These are phyloP conservation scores for Galerucella calmariensis DNA, from an alignment of 2,888 invertebrate genomes.

Conservation along the genomic window DNA sequence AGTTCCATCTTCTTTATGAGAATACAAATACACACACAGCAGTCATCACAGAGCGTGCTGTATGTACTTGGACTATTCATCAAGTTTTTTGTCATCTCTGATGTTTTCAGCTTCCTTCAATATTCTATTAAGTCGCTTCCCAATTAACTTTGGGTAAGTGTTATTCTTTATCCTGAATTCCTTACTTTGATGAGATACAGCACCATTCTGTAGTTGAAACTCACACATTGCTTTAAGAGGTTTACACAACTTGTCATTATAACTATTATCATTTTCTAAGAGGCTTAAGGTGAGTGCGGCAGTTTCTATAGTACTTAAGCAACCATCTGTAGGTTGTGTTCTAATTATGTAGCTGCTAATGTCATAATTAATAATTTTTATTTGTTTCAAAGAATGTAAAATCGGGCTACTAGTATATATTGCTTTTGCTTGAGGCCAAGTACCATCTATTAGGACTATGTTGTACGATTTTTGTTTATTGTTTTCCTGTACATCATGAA, in stretches of 20 bases:
- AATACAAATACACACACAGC: too few relatives aligned
- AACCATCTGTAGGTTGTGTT: slow-evolving; percentile 92
- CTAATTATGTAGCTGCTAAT: slow-evolving; percentile 91
- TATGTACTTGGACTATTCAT: not conserved
- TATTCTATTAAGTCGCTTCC: slow-evolving; percentile 77
- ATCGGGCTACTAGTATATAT: slow-evolving; percentile 86
- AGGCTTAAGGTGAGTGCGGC: slow-evolving; percentile 83
- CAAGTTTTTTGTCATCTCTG: slow-evolving; percentile 3
- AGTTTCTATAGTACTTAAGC: slow-evolving; percentile 90
- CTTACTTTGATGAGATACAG: slow-evolving; percentile 93
- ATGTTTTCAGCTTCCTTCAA: slow-evolving; percentile 60
- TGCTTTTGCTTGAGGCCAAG: slow-evolving; percentile 95
- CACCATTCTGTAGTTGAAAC: slow-evolving; percentile 90
- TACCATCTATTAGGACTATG: slow-evolving; percentile 89
- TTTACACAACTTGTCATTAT: slow-evolving; percentile 75
- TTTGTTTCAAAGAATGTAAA: slow-evolving; percentile 80
- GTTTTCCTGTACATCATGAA: slow-evolving; percentile 43
- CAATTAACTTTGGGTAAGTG: slow-evolving; percentile 82
- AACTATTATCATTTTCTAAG: slow-evolving; percentile 76
- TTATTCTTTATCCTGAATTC: slow-evolving; percentile 86
- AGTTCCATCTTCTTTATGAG: not conserved
- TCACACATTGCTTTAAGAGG: slow-evolving; percentile 87
- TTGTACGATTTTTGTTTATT: slow-evolving; percentile 69
- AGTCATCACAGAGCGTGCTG: too few relatives aligned
- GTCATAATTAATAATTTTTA: slow-evolving; percentile 78